Base-by-base conservation (phyloP, 1,140 invertebrate genomes). In the Caerostris extrusa region DNA sequence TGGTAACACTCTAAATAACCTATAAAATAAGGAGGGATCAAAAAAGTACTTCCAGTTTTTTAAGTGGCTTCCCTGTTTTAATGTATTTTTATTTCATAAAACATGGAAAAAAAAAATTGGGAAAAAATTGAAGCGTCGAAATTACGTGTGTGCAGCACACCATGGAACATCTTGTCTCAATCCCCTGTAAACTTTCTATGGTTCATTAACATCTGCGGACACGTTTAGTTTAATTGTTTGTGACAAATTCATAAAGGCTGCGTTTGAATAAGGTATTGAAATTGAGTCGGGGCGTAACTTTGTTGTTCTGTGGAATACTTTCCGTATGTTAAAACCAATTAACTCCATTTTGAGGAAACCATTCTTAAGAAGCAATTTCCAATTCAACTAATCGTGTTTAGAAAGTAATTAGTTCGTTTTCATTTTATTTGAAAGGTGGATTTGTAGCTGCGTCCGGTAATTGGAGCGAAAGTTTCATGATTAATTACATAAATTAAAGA, bases 341-440 rank as follows among this genome's bases (percentile, higher is more conserved):
- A 53, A 77, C 71, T 77, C 71, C 71, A 77, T 77, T 77, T 77
- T 77, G 53, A 77, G 10, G 71, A 77, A 77, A 10, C n/a, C 50
- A 12, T 77, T 77, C 71, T 77, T 77, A 77, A 50, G 50, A 77
- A 77, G 71, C 71, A 77, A 77, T 77, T 69, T 69, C 67, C 67
- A 69, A 34, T 69, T 69, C 53, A 77, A 77, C 71, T 77, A 77
- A 77, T 77, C 71, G 34, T 50, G 19, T 50, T 77, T 34, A 53
- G 71, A 12, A 77, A 77, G 50, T 77, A 77, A 77, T 77, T 77
- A 77, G 71, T 77, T 77, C 71, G 71, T 77, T 77, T 77, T 77
- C 71, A 50, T 77, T 77, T 77, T 77, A 34, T 77, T 53, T 77
- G 71, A 77, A 77, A 53, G 71, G 71, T 77, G 12, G 71, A 77